These are phyloP conservation scores for Halocaridina rubra DNA, from an alignment of 2,888 invertebrate species.

Conservation along the genomic window DNA sequence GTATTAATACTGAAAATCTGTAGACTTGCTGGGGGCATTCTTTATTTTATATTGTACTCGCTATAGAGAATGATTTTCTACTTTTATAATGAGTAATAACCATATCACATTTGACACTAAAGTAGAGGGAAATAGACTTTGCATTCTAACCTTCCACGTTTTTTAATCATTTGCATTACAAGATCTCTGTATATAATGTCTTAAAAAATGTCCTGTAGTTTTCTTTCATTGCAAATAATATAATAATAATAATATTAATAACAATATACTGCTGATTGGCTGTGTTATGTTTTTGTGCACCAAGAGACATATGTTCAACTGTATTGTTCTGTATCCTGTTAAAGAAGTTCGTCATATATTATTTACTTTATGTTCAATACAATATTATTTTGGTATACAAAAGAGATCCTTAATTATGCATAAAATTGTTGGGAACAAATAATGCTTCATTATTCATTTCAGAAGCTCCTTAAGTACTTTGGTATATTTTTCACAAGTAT, in stretches of 20 bases:
- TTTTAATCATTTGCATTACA: no score
- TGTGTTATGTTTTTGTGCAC: conserved; percentile 31
- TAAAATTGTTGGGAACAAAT: background rate
- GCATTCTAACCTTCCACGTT: background rate
- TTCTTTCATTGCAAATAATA: conserved; percentile 35
- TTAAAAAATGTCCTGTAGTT: conserved; percentile 20
- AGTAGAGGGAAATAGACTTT: background rate
- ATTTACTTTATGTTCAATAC: background rate
- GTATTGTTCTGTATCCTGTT: background rate
- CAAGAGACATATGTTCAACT: conserved; percentile 1
- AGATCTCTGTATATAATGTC: conserved; percentile 5
- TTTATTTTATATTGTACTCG: background rate
- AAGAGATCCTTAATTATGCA: background rate
- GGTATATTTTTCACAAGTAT: no score
- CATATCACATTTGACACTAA: conserved; percentile 34
- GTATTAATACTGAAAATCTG: background rate
- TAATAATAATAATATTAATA: no score
- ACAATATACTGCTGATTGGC: conserved; percentile 52
- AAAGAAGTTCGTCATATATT: background rate
- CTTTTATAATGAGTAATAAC: conserved; percentile 46
- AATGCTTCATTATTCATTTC: background rate
- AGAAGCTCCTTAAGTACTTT: no score
- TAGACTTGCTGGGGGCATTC: background rate
- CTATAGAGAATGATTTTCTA: conserved; percentile 44
- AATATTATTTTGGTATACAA: background rate